Evolutionary conservation across 1,140 invertebrate species (phyloP).

Genomic region (Lamellibrachia luymesi): DNA sequence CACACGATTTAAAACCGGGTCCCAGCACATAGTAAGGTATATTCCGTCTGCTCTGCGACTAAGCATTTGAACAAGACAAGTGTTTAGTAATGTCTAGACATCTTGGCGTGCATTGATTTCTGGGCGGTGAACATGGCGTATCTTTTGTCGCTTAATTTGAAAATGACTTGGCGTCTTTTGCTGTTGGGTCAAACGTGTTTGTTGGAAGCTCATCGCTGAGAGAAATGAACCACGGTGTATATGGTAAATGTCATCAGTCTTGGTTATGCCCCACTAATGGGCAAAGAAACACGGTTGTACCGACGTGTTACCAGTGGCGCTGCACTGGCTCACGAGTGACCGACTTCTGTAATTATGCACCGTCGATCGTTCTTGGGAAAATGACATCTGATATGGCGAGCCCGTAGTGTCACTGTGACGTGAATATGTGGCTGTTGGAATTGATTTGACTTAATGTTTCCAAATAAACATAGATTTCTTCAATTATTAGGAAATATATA

Average conservation of each 20-base stretch:
- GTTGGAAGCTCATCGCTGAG: neutral
- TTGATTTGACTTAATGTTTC: neutral
- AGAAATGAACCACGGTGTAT: neutral
- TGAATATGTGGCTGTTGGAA: neutral
- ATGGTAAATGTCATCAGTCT: neutral
- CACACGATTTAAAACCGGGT: too few relatives aligned
- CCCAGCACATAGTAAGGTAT: too few relatives aligned
- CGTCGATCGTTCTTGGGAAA: neutral
- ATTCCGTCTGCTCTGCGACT: too few relatives aligned
- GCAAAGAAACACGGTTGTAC: neutral
- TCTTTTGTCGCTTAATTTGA: too few relatives aligned
- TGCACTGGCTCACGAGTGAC: neutral
- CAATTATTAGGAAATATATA: neutral
- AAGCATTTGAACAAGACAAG: too few relatives aligned
- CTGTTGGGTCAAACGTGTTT: neutral
- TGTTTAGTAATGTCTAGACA: too few relatives aligned
- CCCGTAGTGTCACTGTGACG: neutral
- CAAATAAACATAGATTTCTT: neutral
- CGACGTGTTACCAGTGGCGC: neutral
- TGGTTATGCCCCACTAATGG: neutral
- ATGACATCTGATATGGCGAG: neutral
- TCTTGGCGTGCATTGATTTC: too few relatives aligned
- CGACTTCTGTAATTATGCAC: neutral
- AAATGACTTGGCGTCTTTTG: too few relatives aligned
- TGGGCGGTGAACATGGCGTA: too few relatives aligned